Evolutionary conservation across 53 echinoderm and acorn worm species (phyloP).

Genomic region (Henricia sp.): DNA sequence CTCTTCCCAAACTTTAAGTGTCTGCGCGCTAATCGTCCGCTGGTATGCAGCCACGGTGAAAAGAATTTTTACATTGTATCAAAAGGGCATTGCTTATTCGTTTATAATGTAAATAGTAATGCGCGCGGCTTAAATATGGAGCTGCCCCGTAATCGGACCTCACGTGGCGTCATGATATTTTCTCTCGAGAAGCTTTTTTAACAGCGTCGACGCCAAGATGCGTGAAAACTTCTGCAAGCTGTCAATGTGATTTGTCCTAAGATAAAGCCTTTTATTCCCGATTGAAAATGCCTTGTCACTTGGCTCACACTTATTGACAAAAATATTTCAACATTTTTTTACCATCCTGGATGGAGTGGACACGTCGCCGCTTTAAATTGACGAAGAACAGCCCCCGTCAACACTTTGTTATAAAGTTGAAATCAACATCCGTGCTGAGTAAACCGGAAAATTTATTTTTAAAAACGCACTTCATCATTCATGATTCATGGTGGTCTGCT

Average conservation of each 20-base stretch:
- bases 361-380: conserved; percentile 57
- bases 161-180: conserved; percentile 30
- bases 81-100: not conserved
- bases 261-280: not conserved
- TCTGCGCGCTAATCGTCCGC: not conserved
- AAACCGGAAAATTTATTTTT: conserved; percentile 37
- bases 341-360: conserved; percentile 32
- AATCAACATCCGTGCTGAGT: not conserved
- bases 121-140: not conserved
- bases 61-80: not conserved
- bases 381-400: conserved; percentile 42
- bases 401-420: conserved; percentile 39
- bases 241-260: conserved; percentile 12
- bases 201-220: not conserved
- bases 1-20: not conserved
- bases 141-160: not conserved
- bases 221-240: conserved; percentile 17
- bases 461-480: conserved; percentile 4
- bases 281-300: too few species aligned
- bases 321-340: not conserved
- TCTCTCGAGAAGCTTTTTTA: conserved; percentile 20
- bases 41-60: not conserved
- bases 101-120: conserved; percentile 5
- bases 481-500: conserved; percentile 6
- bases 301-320: not conserved